Base-by-base conservation (phyloP, 1,140 invertebrate species). In the Papilio aristodemus region DNA sequence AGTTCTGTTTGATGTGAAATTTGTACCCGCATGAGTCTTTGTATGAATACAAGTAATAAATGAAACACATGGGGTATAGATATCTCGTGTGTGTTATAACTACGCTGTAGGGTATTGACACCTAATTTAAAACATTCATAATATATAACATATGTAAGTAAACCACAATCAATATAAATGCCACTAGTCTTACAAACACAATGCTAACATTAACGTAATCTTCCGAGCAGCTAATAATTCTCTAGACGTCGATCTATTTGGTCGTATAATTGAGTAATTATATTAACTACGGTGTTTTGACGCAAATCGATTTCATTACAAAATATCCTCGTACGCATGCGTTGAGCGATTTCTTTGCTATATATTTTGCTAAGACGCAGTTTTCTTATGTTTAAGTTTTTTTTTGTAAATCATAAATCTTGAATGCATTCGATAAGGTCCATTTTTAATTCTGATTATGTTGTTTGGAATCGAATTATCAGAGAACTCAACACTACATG, bases 201-300 rank as follows among this genome's bases (percentile, higher is more conserved):
- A 57, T 27, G 54, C 22, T 25, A 11, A 25, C 25, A 57, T 57
- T 75, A 74, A 25, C 37, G 70, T 79, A 83, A 83, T 78, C 77
- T 79, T 76, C 78, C 77, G 74, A 69, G 64, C 41, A 73, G 67
- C 60, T n/a, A n/a, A n/a, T n/a, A n/a, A 64, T 76, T 41, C 38
- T 41, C 8, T 4, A 43, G 19, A 11, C 38, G 17, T 25, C 37
- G 17, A n/a, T 63, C 38, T 41, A 10, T 10, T 6, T 4, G 19
- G 13, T 36, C 25, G 4, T 14, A 46, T 41, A 66, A 13, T 36
- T 66, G n/a, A 36, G n/a, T 41, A 19, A 50, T 66, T 32, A 17
- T 66, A 25, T 22, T 41, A 14, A 43, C 10, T 50, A 66, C 19
- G 41, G 43, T 66, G 27, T 66, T 46, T 66, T 46, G 13, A 50